Conservation (phyloP, 2,888 invertebrate genomes). For the Pycnomerus fuliginosus region DNA sequence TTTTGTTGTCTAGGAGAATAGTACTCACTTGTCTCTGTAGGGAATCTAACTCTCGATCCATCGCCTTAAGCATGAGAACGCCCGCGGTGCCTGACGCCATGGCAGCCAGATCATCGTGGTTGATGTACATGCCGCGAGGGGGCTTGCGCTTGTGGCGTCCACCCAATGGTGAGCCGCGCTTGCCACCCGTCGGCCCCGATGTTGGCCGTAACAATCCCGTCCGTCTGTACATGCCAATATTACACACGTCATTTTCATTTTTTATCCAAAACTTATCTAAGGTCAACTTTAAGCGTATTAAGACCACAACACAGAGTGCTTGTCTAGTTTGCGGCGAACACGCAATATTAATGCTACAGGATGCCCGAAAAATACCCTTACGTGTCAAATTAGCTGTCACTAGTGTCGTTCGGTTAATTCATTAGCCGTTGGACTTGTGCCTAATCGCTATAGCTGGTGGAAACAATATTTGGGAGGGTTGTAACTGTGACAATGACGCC, state of each 20-base stretch:
- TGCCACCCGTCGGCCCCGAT: conserved; percentile 65
- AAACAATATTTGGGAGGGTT: too few species aligned
- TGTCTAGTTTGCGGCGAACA: too few species aligned
- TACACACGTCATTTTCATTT: conserved; percentile 15
- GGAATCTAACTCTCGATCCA: conserved; percentile 92
- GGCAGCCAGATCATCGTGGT: conserved; percentile 93
- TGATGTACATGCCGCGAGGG: conserved; percentile 96
- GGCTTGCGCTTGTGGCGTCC: conserved; percentile 76
- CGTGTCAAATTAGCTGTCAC: too few species aligned
- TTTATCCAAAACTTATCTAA: background rate
- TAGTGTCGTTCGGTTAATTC: too few species aligned
- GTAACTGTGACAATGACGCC: too few species aligned
- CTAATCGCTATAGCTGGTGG: too few species aligned
- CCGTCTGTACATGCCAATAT: conserved; percentile 59
- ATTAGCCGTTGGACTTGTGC: too few species aligned
- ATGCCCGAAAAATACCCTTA: too few species aligned
- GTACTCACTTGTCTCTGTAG: conserved; percentile 93
- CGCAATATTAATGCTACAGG: too few species aligned
- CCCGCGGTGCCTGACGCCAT: conserved; percentile 77
- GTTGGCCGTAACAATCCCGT: conserved; percentile 79
- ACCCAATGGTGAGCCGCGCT: conserved; percentile 55
- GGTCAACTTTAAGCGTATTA: background rate
- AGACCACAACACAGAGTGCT: background rate
- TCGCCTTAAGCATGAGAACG: conserved; percentile 83
- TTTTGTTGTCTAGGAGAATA: conserved; percentile 22